Evolutionary conservation across 2,797 vertebrate species (phyloP), one percentile per base, ranked within the genome.

Genomic region (Hypotaenidia philippensis): DNA sequence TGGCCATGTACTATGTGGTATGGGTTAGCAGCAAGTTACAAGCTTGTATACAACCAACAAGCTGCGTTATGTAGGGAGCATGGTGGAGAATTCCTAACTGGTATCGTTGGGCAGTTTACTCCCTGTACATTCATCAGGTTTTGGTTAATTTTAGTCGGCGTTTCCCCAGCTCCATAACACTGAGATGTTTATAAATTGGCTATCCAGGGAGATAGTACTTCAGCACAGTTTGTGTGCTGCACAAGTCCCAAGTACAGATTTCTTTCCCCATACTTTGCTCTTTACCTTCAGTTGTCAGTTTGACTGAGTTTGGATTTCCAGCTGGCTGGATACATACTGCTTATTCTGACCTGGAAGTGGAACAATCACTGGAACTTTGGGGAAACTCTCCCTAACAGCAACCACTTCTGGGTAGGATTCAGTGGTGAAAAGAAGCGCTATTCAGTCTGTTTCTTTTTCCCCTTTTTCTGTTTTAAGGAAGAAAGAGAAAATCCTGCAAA

Each of bases 401-500:
- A 4, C 7, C 15, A 1, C 18, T 23, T 21, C 22, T 60, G 65
- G 44, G 5, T 40, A 6, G n/a, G 4, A 5, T 8, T 64, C 61
- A 0, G 19, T 13, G 49, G 56, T 2, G 34, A 59, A 71, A 87
- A 72, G 18, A 76, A 68, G 29, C 81, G 13, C 49, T 57, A 21
- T 76, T 97, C 82, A 97, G 20, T 9, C 2, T 27, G 11, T 87
- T 63, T 64, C 55, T 69, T 45, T 23, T 11, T 11, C 16, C 32
- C 11, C 26, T 49, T 91, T 91, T 98, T 95, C 77, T 96, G 2
- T 96, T 76, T 97, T 93, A 97, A 99, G 99, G 98, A 99, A 97
- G 99, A 99, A 97, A 98, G 98, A 97, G 99, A 99, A 97, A 98
- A 98, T 95, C 99, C 99, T 94, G 98, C 98, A 31, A 99, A 99